Conservation (phyloP, 2,888 invertebrate genomes). For the Cataglyphis albicans region DNA sequence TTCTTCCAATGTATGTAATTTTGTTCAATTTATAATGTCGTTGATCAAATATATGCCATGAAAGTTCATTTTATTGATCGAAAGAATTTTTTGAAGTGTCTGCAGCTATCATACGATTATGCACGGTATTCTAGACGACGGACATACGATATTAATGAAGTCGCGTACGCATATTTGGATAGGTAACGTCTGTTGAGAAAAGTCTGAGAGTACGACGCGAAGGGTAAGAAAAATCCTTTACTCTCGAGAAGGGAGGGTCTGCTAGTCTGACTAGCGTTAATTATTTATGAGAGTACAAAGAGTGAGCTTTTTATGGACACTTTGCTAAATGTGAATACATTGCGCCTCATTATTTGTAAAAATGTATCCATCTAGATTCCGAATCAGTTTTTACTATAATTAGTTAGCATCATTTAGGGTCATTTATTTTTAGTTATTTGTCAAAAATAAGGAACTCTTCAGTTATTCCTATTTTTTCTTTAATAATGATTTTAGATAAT, state of each 20-base stretch:
- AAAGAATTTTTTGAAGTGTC: neutral
- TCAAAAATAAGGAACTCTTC: neutral
- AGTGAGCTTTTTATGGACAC: constrained; percentile 55
- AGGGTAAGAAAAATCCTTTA: constrained; percentile 62
- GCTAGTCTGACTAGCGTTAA: constrained; percentile 67
- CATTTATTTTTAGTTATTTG: neutral
- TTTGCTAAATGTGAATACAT: constrained; percentile 23
- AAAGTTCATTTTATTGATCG: constrained; percentile 22
- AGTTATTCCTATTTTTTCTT: neutral
- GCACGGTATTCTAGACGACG: neutral
- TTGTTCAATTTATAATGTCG: neutral
- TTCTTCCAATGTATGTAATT: neutral
- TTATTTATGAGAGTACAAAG: constrained; percentile 71
- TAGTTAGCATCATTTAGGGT: neutral
- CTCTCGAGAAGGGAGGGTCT: constrained; percentile 67
- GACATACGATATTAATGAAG: constrained; percentile 66
- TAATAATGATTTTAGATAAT: neutral
- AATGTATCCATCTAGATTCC: neutral
- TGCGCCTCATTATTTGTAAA: constrained; percentile 5
- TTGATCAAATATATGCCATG: neutral
- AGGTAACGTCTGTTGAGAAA: constrained; percentile 64
- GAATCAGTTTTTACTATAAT: neutral
- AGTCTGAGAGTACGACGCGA: constrained; percentile 19
- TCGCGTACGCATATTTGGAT: constrained; percentile 56
- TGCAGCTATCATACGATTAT: neutral